Evolutionary conservation across 2,888 invertebrate species (phyloP).

Genomic region (Archaeoteleia sp.): DNA sequence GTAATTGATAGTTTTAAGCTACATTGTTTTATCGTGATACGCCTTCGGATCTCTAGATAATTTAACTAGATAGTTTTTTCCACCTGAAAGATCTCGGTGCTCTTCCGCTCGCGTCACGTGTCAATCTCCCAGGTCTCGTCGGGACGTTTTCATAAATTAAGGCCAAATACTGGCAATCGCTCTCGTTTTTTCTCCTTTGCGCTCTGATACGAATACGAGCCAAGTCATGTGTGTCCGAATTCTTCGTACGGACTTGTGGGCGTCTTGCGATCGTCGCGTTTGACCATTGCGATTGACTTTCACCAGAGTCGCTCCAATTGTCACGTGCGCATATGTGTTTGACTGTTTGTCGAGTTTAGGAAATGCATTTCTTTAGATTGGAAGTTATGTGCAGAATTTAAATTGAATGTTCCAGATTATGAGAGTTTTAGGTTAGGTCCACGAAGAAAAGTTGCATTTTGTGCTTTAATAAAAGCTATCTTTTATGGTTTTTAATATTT

Average conservation of each 20-base stretch:
- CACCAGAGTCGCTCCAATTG: slow-evolving; percentile 69
- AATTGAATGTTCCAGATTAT: too few relatives aligned
- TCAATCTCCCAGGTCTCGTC: slow-evolving; percentile 2
- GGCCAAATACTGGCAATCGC: slow-evolving; percentile 12
- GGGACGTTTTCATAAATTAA: slow-evolving; percentile 12
- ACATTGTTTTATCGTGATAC: slow-evolving; percentile 1
- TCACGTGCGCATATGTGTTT: slow-evolving; percentile 12
- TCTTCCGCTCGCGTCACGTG: slow-evolving; percentile 17
- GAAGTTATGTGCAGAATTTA: too few relatives aligned
- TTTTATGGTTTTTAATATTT: too few relatives aligned
- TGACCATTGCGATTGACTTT: slow-evolving; percentile 56
- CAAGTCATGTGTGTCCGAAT: slow-evolving; percentile 50
- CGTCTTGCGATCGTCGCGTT: slow-evolving; percentile 41
- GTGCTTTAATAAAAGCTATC: too few relatives aligned
- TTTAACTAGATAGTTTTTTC: too few relatives aligned
- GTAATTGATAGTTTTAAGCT: slow-evolving; percentile 2
- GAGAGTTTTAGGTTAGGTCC: too few relatives aligned
- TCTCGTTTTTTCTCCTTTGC: slow-evolving; percentile 17
- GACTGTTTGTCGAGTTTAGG: slow-evolving; percentile 8
- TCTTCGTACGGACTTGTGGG: slow-evolving; percentile 32
- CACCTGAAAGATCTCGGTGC: slow-evolving; percentile 2
- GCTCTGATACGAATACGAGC: slow-evolving; percentile 31
- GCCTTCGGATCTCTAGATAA: neutral
- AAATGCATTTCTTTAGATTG: too few relatives aligned
- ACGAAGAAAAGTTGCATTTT: too few relatives aligned